These are phyloP conservation scores for Lepidochitona cinerea DNA, from an alignment of 2,888 invertebrate genomes.

Conservation along the genomic window DNA sequence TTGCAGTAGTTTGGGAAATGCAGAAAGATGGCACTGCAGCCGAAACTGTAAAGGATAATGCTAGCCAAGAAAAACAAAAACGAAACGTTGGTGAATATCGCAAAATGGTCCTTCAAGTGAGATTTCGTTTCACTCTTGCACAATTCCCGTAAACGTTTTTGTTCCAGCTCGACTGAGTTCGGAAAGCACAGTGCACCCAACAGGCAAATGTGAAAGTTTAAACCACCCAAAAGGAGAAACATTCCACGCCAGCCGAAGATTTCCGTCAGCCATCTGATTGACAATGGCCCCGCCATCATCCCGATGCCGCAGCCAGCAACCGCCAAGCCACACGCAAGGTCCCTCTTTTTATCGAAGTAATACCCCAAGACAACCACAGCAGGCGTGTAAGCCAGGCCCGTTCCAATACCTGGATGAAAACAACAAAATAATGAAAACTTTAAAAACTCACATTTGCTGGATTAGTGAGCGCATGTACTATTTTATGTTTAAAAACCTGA, in stretches of 20 bases:
- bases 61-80: not conserved
- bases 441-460: too few species aligned
- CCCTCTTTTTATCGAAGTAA: conserved; percentile 22
- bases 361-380: conserved; percentile 20
- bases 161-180: not conserved
- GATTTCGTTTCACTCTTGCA: not conserved
- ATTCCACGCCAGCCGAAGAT: conserved; percentile 10
- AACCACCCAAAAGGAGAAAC: conserved; percentile 11
- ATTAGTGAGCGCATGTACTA: too few species aligned
- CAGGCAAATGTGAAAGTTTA: conserved; percentile 3
- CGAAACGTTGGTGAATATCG: not conserved
- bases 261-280: not conserved
- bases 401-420: conserved; percentile 29
- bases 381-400: conserved; percentile 27
- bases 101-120: not conserved
- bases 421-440: too few species aligned
- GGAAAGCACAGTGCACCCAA: conserved; percentile 1
- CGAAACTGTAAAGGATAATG: not conserved
- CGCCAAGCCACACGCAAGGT: conserved; percentile 13
- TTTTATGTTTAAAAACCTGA: too few species aligned
- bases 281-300: not conserved
- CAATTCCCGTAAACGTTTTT: not conserved
- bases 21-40: not conserved
- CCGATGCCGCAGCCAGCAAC: not conserved
- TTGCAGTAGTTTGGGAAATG: not conserved